Conservation (phyloP, 2,797 vertebrate genomes). For the Typhlichthys subterraneus region DNA sequence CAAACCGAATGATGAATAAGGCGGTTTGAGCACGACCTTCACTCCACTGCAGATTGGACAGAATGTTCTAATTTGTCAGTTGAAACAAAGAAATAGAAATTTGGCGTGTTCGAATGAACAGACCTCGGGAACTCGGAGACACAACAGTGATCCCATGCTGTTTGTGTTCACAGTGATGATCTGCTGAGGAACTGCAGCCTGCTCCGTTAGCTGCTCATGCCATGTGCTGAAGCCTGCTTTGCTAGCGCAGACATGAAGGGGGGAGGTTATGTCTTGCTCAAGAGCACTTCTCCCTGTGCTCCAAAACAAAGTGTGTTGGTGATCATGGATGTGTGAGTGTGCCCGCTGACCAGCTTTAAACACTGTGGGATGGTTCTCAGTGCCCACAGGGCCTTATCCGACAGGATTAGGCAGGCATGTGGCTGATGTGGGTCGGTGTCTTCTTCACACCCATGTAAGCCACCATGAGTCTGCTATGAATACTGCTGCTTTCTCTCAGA, state of each 20-base stretch:
- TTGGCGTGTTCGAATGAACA: too few species aligned
- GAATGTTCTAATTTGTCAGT: slow-evolving; percentile 1
- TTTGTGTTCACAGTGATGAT: neutral
- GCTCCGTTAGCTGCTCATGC: slow-evolving; percentile 19
- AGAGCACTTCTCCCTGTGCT: slow-evolving; percentile 6
- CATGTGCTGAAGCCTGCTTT: slow-evolving; percentile 7
- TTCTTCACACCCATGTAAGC: neutral
- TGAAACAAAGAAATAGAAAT: neutral
- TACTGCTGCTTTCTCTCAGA: neutral
- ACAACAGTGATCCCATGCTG: neutral
- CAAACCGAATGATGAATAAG: slow-evolving; percentile 13
- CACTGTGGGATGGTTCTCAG: slow-evolving; percentile 18
- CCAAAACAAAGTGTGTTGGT: slow-evolving; percentile 3
- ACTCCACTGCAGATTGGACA: neutral
- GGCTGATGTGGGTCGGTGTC: slow-evolving; percentile 42
- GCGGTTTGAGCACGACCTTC: neutral
- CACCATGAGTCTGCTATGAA: neutral
- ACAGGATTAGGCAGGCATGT: slow-evolving; percentile 25
- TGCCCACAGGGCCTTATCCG: slow-evolving; percentile 19
- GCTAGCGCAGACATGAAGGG: neutral
- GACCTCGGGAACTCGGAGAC: neutral
- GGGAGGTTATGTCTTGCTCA: slow-evolving; percentile 9
- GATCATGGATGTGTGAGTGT: slow-evolving; percentile 16
- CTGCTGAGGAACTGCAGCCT: slow-evolving; percentile 13
- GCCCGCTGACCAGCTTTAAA: slow-evolving; percentile 20